A percentile compares a stretch with the other conserved stretches of the same genome.
Evolutionary conservation across 2,113 vertebrate species (phyloP).

Genomic region (Sorex araneus): DNA sequence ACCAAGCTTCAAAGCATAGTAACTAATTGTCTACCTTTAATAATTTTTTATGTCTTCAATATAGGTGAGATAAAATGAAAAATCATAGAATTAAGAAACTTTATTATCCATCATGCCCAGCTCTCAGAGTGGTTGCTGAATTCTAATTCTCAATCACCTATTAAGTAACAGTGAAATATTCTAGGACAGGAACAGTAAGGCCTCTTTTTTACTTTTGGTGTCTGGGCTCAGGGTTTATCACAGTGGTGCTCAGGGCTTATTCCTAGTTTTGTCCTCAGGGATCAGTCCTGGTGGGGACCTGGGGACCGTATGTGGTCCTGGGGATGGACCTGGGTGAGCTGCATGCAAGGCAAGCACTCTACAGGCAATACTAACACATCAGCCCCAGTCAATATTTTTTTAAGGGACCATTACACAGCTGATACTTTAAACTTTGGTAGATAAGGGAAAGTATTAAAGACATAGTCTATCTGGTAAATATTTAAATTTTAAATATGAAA

Average conservation of each 20-base stretch:
- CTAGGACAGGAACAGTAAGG: neutral
- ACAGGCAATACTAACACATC: no score
- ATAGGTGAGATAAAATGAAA: neutral
- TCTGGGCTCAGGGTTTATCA: no score
- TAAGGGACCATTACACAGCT: neutral
- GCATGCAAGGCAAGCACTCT: no score
- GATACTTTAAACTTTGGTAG: neutral
- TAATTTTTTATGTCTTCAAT: slow-evolving; percentile 29
- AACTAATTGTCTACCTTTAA: neutral
- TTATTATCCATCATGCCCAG: neutral
- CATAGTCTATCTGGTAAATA: neutral
- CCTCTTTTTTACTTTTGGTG: no score
- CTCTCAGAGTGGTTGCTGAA: neutral
- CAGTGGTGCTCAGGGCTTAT: no score
- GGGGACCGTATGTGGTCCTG: no score
- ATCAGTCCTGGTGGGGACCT: no score
- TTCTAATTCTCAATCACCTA: neutral
- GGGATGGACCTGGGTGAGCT: no score
- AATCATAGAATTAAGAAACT: neutral
- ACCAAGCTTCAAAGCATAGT: neutral
- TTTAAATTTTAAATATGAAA: slow-evolving; percentile 54
- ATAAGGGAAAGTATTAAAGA: neutral
- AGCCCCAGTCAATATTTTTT: neutral
- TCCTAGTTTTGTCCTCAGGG: no score
- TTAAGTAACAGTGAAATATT: neutral